A percentile compares a stretch with the other conserved stretches of the same genome.
Evolutionary conservation across 2,888 invertebrate genomes (phyloP).

Genomic region (Cerceris ruficornis): DNA sequence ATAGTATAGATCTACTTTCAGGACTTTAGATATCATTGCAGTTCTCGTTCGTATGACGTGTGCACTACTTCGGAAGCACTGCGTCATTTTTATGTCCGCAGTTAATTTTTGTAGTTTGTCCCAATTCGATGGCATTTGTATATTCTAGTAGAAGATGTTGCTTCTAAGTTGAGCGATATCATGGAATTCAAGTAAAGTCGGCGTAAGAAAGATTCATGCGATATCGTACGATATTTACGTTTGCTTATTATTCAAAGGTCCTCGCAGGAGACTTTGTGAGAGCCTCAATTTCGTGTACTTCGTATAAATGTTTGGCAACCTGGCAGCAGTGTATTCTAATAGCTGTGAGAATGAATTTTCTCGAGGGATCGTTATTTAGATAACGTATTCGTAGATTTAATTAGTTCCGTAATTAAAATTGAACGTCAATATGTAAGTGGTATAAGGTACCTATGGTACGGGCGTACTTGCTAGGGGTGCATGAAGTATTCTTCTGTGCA

Average conservation of each 20-base stretch:
- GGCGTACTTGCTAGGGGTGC: background rate
- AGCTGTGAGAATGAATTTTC: background rate
- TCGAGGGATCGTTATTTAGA: background rate
- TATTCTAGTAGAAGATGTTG: constrained; percentile 17
- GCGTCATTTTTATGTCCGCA: constrained; percentile 44
- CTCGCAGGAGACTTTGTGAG: background rate
- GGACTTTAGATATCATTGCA: constrained; percentile 29
- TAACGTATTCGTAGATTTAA: constrained; percentile 1
- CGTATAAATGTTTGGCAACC: background rate
- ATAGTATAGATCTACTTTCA: constrained; percentile 33
- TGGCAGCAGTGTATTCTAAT: background rate
- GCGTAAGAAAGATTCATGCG: background rate
- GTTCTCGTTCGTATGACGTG: constrained; percentile 28
- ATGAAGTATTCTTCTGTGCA: background rate
- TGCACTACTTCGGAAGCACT: constrained; percentile 31
- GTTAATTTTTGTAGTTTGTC: constrained; percentile 55
- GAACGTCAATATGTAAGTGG: background rate
- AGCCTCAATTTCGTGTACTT: too few species aligned
- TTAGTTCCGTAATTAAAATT: constrained; percentile 15
- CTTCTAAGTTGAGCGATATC: constrained; percentile 27
- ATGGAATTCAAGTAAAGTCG: constrained; percentile 32
- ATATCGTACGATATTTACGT: background rate
- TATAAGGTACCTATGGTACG: background rate
- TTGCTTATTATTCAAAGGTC: background rate
- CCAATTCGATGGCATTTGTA: constrained; percentile 36